Base-by-base conservation (phyloP, 2,888 invertebrate genomes). In the Pristionchus exspectatus region DNA sequence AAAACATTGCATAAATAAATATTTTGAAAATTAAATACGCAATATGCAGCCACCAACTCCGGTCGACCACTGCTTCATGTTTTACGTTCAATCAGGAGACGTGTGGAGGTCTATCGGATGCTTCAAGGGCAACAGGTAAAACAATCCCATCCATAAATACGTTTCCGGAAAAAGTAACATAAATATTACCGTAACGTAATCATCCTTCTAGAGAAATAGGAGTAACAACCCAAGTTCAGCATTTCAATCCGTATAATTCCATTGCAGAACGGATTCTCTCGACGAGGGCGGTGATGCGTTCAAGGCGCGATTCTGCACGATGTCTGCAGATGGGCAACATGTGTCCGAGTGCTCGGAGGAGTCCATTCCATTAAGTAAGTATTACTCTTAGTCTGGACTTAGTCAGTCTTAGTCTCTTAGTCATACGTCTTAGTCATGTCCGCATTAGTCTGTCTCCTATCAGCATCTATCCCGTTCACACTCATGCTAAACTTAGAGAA, bases 71-170 rank as follows among this genome's bases (percentile, higher is more conserved):
- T 93, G 93, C 87, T 88, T 91, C 24, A 81, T 92, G 44, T 77
- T 93, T 12, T 93, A 93, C 88, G 91, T 93, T 12, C 90, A 90
- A 4, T 56, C 72, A 1, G 90, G 91, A 24, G 92, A 91, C 74
- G 84, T 89, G 16, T 93, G 92, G 92, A 91, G 93, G 87, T 90
- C 92, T 5, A 88, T 91, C 30, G 90, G 91, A 21, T 93, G 93
- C 89, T 91, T 38, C 74, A 83, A 56, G 0, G 44, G 54, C 7
- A 72, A 89, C 72, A 77, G 88, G 88, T 88, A 50, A 44, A 2
- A 3, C 30, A 50, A 9, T 12, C 9, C 44, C 44, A 50, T 44
- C 44, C 9, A 44, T 44, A n/a, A n/a, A n/a, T n/a, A n/a, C n/a
- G 5, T 38, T 38, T 38, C 38, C 38, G 2, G 38, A 38, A 38